Percentiles rank a stretch among this genome's conserved stretches.
Evolutionary conservation across 64 coral and sea anemone species (phyloP).

Genomic region (Dendrophyllia cribrosa): DNA sequence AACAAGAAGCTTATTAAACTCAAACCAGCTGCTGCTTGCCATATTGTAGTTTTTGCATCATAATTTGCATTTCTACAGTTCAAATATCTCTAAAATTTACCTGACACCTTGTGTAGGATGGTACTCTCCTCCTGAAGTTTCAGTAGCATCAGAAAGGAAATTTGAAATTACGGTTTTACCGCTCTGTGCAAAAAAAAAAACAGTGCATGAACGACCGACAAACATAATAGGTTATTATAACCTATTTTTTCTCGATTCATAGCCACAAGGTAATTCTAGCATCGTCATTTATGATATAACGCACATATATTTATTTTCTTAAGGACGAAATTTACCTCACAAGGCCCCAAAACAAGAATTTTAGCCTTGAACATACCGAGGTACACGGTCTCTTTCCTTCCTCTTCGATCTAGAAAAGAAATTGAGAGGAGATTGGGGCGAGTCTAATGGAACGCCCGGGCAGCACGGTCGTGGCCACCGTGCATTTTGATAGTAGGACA

Average conservation of each 20-base stretch:
- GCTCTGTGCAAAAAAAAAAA: constrained; percentile 61
- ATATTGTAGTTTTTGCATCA: no score
- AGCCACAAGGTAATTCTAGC: constrained; percentile 14
- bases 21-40: no score
- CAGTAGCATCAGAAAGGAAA: constrained; percentile 97
- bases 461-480: no score
- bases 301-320: neutral
- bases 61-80: no score
- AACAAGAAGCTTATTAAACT: no score
- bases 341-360: constrained; percentile 97
- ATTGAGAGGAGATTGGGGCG: constrained; percentile 15
- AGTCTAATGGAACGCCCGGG: constrained; percentile 4
- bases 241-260: neutral
- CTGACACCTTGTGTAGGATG: constrained; percentile 97
- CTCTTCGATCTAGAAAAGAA: constrained; percentile 72
- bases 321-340: constrained; percentile 69
- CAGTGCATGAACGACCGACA: neutral
- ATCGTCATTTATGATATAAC: neutral
- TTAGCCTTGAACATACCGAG: constrained; percentile 98
- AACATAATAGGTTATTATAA: neutral
- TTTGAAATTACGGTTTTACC: constrained; percentile 96
- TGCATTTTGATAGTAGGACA: no score
- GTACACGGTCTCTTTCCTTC: constrained; percentile 46
- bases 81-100: constrained; percentile 28
- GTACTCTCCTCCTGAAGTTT: constrained; percentile 96